A percentile compares a stretch with the other conserved stretches of the same genome.
phyloP scores from a whole-genome alignment of 2,113 vertebrate species.

The Junco hyemalis region DNA sequence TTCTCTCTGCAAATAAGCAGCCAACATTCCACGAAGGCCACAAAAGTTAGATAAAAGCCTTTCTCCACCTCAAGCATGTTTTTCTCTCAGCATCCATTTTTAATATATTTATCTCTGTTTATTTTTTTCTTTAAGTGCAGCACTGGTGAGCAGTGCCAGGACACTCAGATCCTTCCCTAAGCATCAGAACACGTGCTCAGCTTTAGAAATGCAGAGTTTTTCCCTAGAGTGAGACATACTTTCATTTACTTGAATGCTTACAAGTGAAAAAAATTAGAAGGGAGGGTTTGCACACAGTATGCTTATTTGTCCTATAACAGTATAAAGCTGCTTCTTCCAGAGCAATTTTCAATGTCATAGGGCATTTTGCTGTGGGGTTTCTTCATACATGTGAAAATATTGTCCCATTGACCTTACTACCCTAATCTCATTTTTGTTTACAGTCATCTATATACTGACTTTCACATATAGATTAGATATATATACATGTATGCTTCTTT shows the following conservation, averaged over 20 bases:
- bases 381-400: neutral
- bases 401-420: neutral
- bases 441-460: neutral
- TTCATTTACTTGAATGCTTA: neutral
- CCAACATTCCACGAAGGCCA: neutral
- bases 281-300: neutral
- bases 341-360: neutral
- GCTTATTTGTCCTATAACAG: neutral
- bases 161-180: neutral
- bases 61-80: neutral
- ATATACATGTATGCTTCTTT: neutral
- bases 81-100: neutral
- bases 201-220: slow-evolving; percentile 9
- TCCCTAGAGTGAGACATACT: neutral
- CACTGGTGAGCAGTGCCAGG: neutral
- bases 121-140: neutral
- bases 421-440: neutral
- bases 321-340: neutral
- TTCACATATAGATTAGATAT: neutral
- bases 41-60: neutral
- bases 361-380: neutral
- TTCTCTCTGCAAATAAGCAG: neutral
- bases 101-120: neutral
- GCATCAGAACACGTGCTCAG: neutral
- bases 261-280: neutral